Evolutionary conservation across 2,797 vertebrate genomes (phyloP).

Genomic region (Zalophus californianus): DNA sequence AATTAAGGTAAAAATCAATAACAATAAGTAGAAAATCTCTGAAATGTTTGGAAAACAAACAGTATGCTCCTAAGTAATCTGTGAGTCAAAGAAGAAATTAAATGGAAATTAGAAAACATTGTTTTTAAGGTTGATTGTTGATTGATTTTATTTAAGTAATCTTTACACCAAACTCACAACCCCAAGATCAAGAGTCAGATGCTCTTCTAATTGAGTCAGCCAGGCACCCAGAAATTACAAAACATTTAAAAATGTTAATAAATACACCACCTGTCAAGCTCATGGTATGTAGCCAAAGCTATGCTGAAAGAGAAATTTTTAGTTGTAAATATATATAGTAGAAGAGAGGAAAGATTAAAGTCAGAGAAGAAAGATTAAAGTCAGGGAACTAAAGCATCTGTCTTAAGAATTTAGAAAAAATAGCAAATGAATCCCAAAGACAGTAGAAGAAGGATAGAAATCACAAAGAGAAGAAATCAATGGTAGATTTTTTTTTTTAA

Average conservation of each 20-base stretch:
- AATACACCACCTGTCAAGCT: background rate
- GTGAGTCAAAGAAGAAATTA: slow-evolving; percentile 17
- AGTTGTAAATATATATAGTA: background rate
- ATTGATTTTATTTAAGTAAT: background rate
- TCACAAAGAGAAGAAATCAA: background rate
- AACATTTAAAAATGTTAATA: background rate
- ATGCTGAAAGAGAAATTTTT: background rate
- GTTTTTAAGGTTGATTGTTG: background rate
- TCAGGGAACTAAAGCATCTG: background rate
- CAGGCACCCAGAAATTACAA: background rate
- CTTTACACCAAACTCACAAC: background rate
- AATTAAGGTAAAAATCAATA: background rate
- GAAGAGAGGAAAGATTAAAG: slow-evolving; percentile 17
- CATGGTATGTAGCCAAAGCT: background rate
- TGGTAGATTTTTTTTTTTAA: background rate
- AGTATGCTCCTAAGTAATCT: background rate
- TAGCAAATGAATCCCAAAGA: slow-evolving; percentile 5
- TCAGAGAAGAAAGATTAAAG: slow-evolving; percentile 3
- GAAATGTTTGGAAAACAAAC: background rate
- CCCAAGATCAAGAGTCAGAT: background rate
- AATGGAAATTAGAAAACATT: background rate
- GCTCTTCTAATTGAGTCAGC: background rate
- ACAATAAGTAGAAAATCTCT: background rate
- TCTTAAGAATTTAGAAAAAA: background rate
- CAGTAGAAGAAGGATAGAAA: background rate